Evolutionary conservation across 1,140 invertebrate species (phyloP).

Genomic region (Elysia chlorotica): DNA sequence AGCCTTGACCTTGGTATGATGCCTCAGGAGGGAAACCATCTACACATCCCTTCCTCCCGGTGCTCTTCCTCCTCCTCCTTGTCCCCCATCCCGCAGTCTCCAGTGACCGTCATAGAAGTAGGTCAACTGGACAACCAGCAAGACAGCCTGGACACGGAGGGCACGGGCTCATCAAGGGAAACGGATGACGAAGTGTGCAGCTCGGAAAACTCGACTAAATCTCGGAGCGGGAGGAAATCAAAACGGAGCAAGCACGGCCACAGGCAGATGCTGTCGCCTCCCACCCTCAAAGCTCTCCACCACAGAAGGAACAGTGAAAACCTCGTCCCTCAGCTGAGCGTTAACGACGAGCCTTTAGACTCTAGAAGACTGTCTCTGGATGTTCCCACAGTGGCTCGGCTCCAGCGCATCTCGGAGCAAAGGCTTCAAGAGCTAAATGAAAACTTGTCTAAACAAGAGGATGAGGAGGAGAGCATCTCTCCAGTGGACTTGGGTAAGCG

Average conservation of each 20-base stretch:
- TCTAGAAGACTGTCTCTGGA: not conserved
- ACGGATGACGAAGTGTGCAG: constrained; percentile 8
- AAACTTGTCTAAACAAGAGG: too few species aligned
- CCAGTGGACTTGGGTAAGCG: too few species aligned
- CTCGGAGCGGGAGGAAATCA: not conserved
- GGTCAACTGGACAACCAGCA: constrained; percentile 52
- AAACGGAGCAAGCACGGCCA: not conserved
- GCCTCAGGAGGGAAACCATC: constrained; percentile 9
- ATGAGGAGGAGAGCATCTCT: too few species aligned
- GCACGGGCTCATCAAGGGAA: constrained; percentile 25
- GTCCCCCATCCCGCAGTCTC: constrained; percentile 44
- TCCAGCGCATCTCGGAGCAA: too few species aligned
- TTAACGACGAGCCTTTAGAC: not conserved
- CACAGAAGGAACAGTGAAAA: constrained; percentile 8
- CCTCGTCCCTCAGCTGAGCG: not conserved
- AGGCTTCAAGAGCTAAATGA: too few species aligned
- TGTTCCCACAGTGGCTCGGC: too few species aligned
- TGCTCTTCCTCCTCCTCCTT: constrained; percentile 34
- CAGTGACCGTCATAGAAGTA: constrained; percentile 55
- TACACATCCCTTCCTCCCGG: constrained; percentile 29
- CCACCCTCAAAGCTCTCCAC: not conserved
- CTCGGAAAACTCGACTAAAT: not conserved
- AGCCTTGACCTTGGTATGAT: not conserved
- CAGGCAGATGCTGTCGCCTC: not conserved
- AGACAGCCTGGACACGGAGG: constrained; percentile 47